Evolutionary conservation across 2,797 vertebrate genomes (phyloP).

Genomic region (Neomorphus geoffroyi): DNA sequence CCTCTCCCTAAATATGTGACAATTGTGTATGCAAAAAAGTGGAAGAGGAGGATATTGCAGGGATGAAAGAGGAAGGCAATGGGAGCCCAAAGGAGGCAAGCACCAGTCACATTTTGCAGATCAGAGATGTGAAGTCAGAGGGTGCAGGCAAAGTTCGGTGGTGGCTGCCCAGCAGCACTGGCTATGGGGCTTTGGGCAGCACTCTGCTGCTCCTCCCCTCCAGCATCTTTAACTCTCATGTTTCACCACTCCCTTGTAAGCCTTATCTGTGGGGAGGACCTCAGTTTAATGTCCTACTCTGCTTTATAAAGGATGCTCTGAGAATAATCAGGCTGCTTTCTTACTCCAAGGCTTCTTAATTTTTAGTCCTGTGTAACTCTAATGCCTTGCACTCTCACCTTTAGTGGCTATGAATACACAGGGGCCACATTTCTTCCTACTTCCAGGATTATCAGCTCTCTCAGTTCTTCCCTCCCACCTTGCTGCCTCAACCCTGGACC

Average conservation of each 20-base stretch:
- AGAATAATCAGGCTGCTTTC: neutral
- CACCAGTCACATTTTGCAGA: neutral
- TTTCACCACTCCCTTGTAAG: neutral
- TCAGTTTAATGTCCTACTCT: neutral
- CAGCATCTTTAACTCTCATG: neutral
- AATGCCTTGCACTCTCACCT: neutral
- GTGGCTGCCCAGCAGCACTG: neutral
- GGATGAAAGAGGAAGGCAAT: neutral
- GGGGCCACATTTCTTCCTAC: neutral
- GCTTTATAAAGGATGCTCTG: neutral
- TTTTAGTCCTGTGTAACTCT: neutral
- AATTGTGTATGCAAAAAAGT: neutral
- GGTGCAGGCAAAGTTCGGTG: rapidly evolving
- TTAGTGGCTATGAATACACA: neutral
- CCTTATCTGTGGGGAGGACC: neutral
- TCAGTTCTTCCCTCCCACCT: neutral
- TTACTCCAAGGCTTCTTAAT: neutral
- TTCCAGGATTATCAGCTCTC: neutral
- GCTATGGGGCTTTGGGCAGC: neutral
- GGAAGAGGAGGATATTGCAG: neutral
- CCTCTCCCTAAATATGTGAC: neutral
- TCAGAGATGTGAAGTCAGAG: neutral
- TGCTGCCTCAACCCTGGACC: rapidly evolving
- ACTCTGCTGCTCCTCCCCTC: neutral
- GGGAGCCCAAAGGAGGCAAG: neutral